Base-by-base conservation (phyloP, 1,140 invertebrate species). In the Neodiprion lecontei region DNA sequence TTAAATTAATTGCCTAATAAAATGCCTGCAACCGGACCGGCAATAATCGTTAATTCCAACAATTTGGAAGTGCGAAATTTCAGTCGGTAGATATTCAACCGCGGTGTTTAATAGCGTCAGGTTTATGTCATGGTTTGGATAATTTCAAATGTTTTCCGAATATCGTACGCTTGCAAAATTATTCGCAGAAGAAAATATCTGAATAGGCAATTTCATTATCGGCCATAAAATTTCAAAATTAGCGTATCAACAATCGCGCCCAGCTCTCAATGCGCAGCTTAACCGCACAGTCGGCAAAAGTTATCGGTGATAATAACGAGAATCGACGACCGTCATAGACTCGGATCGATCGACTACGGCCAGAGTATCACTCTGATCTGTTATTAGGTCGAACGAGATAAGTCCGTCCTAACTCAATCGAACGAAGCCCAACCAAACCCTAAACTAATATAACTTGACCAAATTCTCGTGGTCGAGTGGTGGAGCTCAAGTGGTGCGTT, bases 1-100 rank as follows among this genome's bases (percentile, higher is more conserved):
- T 61, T 61, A 61, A 61, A 61, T 61, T 61, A 61, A 61, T 61
- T 61, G 53, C 11, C 53, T 61, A 61, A 61, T 61, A 61, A 61
- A 61, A 61, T 61, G 53, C 11, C 11, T 17, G 53, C 11, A 14
- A 14, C 53, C 11, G 53, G 11, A 14, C 53, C 11, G 53, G 53
- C 53, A 12, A 61, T 61, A 61, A 61, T 61, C 53, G 53, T 61
- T 61, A 61, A 61, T 61, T 11, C 53, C 53, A 61, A 8, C 53
- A 9, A 61, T 61, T 61, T 61, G 53, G 11, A 61, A 61, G n/a
- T 61, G n/a, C 11, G 53, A 61, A 17, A 61, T 17, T 61, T 61
- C n/a, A 61, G 11, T 17, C 53, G 11, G 7, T 61, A 61, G 53
- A 17, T 4, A 61, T 17, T 17, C 5, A 40, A 40, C 28, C 28